Percentiles rank a stretch among this genome's conserved stretches.
Conservation (phyloP, 2,888 invertebrate species). For the Trachelus stipa region DNA sequence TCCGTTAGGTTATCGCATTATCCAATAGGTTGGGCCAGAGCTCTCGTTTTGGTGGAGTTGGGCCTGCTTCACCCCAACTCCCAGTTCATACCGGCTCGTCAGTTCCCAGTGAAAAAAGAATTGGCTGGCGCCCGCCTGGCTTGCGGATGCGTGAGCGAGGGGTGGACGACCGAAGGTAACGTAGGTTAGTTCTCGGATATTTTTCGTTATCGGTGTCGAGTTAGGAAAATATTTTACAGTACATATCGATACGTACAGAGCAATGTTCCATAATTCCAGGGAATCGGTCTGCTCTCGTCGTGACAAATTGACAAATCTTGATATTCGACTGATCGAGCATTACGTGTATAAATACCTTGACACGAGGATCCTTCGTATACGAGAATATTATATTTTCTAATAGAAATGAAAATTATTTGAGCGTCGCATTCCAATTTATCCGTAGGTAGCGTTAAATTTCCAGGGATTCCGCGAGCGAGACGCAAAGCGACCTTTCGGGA, state of each 20-base stretch:
- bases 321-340: not conserved
- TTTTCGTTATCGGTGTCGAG: too few species aligned
- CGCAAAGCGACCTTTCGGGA: not conserved
- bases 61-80: too few species aligned
- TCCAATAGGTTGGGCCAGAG: too few species aligned
- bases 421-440: not conserved
- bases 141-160: too few species aligned
- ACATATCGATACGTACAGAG: not conserved
- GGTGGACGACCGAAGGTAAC: too few species aligned
- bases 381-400: not conserved
- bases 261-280: not conserved
- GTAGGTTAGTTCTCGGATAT: too few species aligned
- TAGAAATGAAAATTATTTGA: not conserved
- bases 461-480: not conserved
- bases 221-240: too few species aligned
- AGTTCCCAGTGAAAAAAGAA: too few species aligned
- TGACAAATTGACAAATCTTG: not conserved
- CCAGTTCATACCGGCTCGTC: too few species aligned
- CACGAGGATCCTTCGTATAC: not conserved
- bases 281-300: not conserved
- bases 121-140: too few species aligned
- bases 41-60: too few species aligned
- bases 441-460: not conserved
- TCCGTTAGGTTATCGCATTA: too few species aligned
- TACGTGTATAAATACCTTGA: not conserved